A percentile compares a stretch with the other conserved stretches of the same genome.
Conservation (phyloP, 2,797 vertebrate species). For the Botia almorhae region DNA sequence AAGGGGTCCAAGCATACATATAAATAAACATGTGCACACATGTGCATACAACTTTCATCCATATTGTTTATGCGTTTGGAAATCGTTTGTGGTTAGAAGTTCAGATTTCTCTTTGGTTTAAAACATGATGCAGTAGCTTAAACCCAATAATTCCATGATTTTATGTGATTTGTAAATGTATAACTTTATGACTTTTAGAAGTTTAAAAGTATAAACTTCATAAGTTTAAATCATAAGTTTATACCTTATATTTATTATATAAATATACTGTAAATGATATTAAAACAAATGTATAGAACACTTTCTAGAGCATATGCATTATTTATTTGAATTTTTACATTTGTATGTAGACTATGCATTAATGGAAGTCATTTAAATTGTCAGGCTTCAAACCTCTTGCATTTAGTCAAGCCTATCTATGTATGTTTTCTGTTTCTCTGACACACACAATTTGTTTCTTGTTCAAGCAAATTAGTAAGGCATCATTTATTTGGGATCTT, state of each 20-base stretch:
- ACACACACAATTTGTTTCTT: not conserved
- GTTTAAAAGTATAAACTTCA: too few species aligned
- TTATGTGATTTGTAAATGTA: not conserved
- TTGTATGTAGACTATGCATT: not conserved
- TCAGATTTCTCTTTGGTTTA: not conserved
- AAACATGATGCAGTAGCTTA: not conserved
- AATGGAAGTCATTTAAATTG: not conserved
- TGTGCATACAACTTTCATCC: not conserved
- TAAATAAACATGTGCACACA: constrained; percentile 16
- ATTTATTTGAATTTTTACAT: not conserved
- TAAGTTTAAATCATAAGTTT: too few species aligned
- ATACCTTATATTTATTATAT: too few species aligned
- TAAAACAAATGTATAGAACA: not conserved
- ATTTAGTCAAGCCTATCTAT: not conserved
- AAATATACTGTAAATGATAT: not conserved
- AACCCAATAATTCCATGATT: not conserved
- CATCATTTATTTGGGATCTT: not conserved
- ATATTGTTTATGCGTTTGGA: not conserved
- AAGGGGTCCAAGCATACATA: constrained; percentile 21
- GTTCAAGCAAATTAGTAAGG: not conserved
- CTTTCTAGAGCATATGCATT: not conserved
- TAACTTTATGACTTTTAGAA: too few species aligned
- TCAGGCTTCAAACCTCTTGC: not conserved
- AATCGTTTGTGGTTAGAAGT: not conserved
- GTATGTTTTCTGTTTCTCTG: not conserved